phyloP scores from a whole-genome alignment of 2,113 vertebrate genomes.

The Pachypanchax playfairii region DNA sequence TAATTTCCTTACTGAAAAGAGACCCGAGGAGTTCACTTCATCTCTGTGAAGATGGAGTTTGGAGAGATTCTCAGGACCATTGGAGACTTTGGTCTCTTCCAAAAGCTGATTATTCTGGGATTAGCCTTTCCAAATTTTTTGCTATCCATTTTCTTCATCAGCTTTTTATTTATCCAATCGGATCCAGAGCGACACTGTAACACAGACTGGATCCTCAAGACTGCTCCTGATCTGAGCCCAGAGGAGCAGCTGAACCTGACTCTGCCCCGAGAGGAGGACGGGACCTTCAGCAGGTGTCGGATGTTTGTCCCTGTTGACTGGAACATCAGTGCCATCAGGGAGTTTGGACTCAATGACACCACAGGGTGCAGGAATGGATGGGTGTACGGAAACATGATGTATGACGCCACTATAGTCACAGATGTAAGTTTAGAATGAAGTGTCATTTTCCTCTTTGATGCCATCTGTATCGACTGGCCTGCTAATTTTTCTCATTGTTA shows the following conservation, averaged over 20 bases:
- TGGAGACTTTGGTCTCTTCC: slow-evolving; percentile 82
- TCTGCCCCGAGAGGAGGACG: slow-evolving; percentile 60
- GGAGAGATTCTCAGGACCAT: slow-evolving; percentile 77
- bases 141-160: slow-evolving; percentile 48
- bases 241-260: slow-evolving; percentile 80
- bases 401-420: slow-evolving; percentile 67
- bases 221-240: slow-evolving; percentile 67
- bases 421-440: slow-evolving; percentile 59
- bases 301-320: slow-evolving; percentile 80
- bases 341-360: slow-evolving; percentile 74
- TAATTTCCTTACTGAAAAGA: slow-evolving; percentile 9
- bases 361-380: slow-evolving; percentile 78
- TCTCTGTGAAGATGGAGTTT: slow-evolving; percentile 50
- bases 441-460: neutral
- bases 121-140: slow-evolving; percentile 59
- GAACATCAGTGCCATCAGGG: slow-evolving; percentile 74
- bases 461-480: neutral
- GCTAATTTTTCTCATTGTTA: neutral
- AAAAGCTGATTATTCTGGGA: slow-evolving; percentile 73
- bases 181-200: slow-evolving; percentile 73
- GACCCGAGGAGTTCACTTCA: neutral
- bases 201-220: slow-evolving; percentile 55
- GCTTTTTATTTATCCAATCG: slow-evolving; percentile 73
- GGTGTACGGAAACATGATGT: slow-evolving; percentile 73
- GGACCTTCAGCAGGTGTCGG: slow-evolving; percentile 78